A percentile compares a stretch with the other conserved stretches of the same genome.
phyloP scores from a whole-genome alignment of 2,113 vertebrate species.

The Rhizomys pruinosus region DNA sequence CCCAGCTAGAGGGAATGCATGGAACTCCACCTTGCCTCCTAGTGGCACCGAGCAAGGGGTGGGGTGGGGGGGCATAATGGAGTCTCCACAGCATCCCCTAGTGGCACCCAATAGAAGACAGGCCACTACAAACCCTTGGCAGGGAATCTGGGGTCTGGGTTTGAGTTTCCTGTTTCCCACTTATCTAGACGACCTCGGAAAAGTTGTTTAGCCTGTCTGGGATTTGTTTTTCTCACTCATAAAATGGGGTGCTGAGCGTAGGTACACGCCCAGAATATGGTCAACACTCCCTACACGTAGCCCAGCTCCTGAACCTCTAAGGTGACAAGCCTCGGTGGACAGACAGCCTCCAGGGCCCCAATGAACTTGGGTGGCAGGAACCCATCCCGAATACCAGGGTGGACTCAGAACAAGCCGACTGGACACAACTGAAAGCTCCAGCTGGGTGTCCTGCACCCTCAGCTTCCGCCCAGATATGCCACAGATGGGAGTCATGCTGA shows the following conservation, averaged over 20 bases:
- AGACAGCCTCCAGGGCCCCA: not conserved
- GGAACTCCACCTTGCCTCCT: not conserved
- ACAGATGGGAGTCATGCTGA: accelerated
- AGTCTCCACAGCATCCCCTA: not conserved
- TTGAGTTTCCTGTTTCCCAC: not conserved
- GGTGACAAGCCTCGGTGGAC: not conserved
- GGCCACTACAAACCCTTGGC: not conserved
- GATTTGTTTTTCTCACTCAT: not conserved
- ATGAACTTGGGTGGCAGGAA: no score
- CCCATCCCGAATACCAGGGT: not conserved
- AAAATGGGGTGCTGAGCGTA: not conserved
- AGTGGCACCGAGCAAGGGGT: not conserved
- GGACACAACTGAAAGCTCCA: no score
- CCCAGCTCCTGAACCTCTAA: not conserved
- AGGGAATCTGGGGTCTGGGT: accelerated
- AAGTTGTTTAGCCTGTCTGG: not conserved
- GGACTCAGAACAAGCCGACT: not conserved
- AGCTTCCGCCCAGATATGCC: not conserved
- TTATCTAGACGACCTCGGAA: not conserved
- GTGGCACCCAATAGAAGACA: not conserved
- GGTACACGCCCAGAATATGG: accelerated
- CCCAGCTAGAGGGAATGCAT: accelerated
- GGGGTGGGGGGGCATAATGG: accelerated
- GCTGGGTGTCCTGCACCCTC: not conserved
- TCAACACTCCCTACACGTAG: no score